Conservation (phyloP, 2,888 invertebrate genomes). For the Lingula anatina region DNA sequence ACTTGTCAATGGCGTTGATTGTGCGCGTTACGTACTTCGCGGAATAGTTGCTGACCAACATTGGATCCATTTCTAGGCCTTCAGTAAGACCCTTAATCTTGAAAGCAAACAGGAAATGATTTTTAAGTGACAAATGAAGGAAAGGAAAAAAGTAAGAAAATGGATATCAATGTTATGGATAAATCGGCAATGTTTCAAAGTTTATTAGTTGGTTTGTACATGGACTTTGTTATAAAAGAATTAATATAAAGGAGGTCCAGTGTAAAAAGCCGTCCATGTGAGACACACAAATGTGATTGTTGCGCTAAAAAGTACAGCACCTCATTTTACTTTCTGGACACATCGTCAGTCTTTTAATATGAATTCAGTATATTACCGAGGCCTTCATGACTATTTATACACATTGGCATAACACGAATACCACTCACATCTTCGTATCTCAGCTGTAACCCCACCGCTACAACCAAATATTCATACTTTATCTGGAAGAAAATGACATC, state of each 20-base stretch:
- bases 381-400: too few relatives aligned
- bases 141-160: too few relatives aligned
- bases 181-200: not conserved
- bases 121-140: not conserved
- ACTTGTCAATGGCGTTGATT: conserved; percentile 64
- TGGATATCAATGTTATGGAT: too few relatives aligned
- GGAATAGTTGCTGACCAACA: conserved; percentile 87
- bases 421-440: conserved; percentile 69
- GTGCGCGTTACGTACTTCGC: conserved; percentile 75
- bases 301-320: not conserved
- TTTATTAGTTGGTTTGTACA: not conserved
- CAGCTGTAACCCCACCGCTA: conserved; percentile 77
- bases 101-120: conserved; percentile 5
- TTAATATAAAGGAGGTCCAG: too few relatives aligned
- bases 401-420: too few relatives aligned
- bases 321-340: too few relatives aligned
- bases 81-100: conserved; percentile 82
- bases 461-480: conserved; percentile 76
- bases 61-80: conserved; percentile 63
- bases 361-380: too few relatives aligned
- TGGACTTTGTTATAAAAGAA: too few relatives aligned
- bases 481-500: conserved; percentile 30
- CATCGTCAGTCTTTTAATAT: too few relatives aligned
- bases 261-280: too few relatives aligned
- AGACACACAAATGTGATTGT: not conserved